These are phyloP conservation scores for Triplophysa siluroides DNA, from an alignment of 2,113 vertebrate species.

Conservation along the genomic window DNA sequence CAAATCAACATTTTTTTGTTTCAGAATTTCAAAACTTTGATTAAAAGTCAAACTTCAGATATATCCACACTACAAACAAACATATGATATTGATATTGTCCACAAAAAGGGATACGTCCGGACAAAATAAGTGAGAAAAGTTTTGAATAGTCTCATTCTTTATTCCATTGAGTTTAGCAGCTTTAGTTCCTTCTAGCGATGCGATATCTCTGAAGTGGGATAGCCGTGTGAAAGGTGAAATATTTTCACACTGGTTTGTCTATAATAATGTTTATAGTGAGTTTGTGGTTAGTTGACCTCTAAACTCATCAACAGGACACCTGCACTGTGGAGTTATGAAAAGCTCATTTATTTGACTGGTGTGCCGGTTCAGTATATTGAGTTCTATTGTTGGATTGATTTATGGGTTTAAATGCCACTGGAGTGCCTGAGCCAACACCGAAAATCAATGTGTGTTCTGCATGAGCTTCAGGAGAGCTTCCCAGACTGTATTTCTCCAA, in stretches of 20 bases:
- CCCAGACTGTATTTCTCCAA: conserved; percentile 12
- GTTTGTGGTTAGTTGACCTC: background rate
- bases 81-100: too few relatives aligned
- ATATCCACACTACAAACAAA: too few relatives aligned
- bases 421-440: background rate
- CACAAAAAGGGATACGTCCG: too few relatives aligned
- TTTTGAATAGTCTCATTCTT: too few relatives aligned
- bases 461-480: background rate
- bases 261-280: background rate
- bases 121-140: too few relatives aligned
- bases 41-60: too few relatives aligned
- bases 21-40: too few relatives aligned
- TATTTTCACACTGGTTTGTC: background rate
- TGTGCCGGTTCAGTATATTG: background rate
- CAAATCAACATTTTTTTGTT: too few relatives aligned
- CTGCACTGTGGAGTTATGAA: conserved; percentile 10
- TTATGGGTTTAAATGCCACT: background rate
- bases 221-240: too few relatives aligned
- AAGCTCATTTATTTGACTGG: conserved; percentile 7
- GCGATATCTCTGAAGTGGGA: too few relatives aligned
- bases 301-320: background rate
- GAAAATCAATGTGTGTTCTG: conserved; percentile 9
- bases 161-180: too few relatives aligned
- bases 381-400: conserved; percentile 7
- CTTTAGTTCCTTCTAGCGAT: too few relatives aligned